phyloP scores from a whole-genome alignment of 2,113 vertebrate species.

The Halcyon malimbica region DNA sequence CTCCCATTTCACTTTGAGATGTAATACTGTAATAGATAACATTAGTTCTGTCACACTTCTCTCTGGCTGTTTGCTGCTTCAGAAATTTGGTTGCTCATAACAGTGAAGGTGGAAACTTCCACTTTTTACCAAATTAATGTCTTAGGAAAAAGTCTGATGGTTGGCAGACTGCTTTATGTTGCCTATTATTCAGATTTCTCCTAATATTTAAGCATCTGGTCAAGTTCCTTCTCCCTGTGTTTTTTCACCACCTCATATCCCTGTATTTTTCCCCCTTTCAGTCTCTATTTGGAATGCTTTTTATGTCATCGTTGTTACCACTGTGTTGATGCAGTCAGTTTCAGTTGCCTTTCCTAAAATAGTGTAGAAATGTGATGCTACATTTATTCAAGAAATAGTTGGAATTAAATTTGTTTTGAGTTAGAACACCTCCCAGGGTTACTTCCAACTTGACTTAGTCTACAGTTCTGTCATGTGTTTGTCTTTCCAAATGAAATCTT shows the following conservation, averaged over 20 bases:
- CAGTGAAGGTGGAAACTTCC: neutral
- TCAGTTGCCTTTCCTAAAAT: neutral
- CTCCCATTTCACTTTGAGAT: neutral
- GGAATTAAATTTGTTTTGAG: constrained; percentile 6
- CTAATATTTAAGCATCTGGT: neutral
- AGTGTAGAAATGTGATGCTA: neutral
- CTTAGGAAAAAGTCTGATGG: neutral
- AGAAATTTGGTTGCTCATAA: neutral
- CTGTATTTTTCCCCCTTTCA: neutral
- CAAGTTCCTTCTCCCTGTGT: neutral
- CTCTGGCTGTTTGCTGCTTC: neutral
- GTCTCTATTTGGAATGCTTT: neutral
- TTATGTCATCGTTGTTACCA: neutral
- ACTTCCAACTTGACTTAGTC: neutral
- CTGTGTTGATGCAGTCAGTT: neutral
- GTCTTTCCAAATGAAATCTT: neutral
- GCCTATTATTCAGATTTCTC: neutral
- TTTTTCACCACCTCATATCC: neutral
- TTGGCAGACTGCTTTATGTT: neutral
- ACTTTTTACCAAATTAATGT: neutral
- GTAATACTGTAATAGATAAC: neutral
- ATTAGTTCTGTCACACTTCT: neutral
- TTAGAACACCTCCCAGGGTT: neutral
- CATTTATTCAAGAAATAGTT: neutral
- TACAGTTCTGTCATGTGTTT: neutral